phyloP scores from a whole-genome alignment of 2,113 vertebrate species.

The Pluvialis apricaria region DNA sequence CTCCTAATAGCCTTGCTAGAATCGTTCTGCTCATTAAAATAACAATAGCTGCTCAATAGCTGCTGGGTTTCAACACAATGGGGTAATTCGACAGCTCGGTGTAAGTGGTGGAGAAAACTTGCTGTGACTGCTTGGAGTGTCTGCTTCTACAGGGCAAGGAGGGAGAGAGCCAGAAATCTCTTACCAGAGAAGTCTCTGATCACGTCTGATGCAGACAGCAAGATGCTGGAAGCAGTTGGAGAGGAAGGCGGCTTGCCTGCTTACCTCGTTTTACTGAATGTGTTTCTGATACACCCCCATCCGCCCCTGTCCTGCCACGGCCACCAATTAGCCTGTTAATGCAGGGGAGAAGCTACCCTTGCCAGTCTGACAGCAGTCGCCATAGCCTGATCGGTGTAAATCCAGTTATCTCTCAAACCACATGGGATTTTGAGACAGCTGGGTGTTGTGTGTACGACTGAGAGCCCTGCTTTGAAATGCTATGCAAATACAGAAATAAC shows the following conservation, averaged over 20 bases:
- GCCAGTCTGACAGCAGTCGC: neutral
- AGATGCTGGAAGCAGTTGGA: neutral
- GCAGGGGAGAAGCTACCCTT: neutral
- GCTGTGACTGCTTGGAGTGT: neutral
- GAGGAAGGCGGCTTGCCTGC: neutral
- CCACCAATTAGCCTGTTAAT: neutral
- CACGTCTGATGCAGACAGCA: neutral
- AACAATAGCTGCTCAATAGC: neutral
- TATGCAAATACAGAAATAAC: neutral
- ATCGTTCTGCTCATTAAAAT: neutral
- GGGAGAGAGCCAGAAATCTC: neutral
- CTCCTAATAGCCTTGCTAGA: neutral
- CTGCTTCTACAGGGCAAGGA: neutral
- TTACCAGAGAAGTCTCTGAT: neutral
- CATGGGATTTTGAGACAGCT: neutral
- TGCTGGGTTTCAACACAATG: neutral
- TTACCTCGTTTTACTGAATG: neutral
- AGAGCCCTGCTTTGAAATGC: neutral
- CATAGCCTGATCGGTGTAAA: neutral
- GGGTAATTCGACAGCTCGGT: neutral
- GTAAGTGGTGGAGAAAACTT: neutral
- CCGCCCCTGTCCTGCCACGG: accelerated
- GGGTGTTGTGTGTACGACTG: neutral
- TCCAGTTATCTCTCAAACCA: neutral
- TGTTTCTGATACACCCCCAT: neutral